Percentiles rank a stretch among this genome's conserved stretches.
These are phyloP conservation scores for Burhinus bistriatus DNA, from an alignment of 2,113 vertebrate species.

Conservation along the genomic window DNA sequence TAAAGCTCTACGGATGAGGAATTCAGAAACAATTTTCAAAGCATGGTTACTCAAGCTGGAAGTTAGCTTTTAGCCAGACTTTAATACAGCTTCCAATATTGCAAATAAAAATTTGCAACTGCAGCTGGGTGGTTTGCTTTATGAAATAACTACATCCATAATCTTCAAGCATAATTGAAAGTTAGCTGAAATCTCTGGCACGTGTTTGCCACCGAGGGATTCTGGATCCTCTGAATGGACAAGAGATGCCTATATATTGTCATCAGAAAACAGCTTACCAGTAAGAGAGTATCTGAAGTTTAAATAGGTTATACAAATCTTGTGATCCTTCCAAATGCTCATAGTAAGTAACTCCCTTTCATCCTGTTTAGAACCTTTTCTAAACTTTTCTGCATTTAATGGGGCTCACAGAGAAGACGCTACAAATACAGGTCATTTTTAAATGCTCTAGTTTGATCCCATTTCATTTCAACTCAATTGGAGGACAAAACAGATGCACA, in stretches of 20 bases:
- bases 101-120: conserved; percentile 46
- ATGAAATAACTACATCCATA: conserved; percentile 25
- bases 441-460: not conserved
- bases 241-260: not conserved
- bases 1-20: conserved; percentile 20
- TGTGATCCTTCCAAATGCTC: not conserved
- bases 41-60: conserved; percentile 59
- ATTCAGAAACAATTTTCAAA: conserved; percentile 47
- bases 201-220: not conserved
- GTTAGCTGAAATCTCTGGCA: conserved; percentile 44
- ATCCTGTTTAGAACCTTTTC: not conserved
- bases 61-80: conserved; percentile 43
- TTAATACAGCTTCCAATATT: conserved; percentile 22
- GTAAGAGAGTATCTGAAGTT: not conserved
- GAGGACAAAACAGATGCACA: not conserved
- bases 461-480: not conserved
- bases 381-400: not conserved
- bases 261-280: not conserved
- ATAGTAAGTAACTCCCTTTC: not conserved
- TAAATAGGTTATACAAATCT: not conserved
- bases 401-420: not conserved
- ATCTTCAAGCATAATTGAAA: conserved; percentile 42
- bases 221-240: not conserved
- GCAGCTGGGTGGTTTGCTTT: conserved; percentile 40
- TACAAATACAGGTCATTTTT: not conserved